Percentiles rank a stretch among this genome's conserved stretches.
Evolutionary conservation across 2,113 vertebrate genomes (phyloP).

Genomic region (Paramormyrops kingsleyae): DNA sequence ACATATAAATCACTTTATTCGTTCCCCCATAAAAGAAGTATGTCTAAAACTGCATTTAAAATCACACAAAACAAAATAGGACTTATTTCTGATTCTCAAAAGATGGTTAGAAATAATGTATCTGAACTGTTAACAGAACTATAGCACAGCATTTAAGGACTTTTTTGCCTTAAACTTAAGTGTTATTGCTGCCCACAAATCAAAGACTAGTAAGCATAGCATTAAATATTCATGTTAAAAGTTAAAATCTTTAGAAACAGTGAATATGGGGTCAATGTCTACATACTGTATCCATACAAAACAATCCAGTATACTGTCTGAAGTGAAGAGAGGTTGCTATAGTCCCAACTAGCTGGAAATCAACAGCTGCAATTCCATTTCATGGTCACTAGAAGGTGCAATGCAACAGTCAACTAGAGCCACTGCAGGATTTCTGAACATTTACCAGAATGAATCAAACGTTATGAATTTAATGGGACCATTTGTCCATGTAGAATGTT

Average conservation of each 20-base stretch:
- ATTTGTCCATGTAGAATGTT: not conserved
- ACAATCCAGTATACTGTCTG: not conserved
- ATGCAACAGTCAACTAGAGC: not conserved
- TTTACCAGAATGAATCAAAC: not conserved
- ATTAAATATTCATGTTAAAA: not conserved
- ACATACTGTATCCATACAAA: not conserved
- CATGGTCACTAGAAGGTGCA: not conserved
- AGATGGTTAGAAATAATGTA: not conserved
- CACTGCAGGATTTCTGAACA: not conserved
- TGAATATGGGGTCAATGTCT: not conserved
- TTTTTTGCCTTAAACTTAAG: not conserved
- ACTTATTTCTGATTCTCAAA: not conserved
- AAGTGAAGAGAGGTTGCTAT: not conserved
- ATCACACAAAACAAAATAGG: not conserved
- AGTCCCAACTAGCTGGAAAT: not conserved
- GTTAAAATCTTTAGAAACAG: not conserved
- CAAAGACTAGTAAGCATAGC: not conserved
- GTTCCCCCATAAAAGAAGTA: not conserved
- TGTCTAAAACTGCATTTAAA: not conserved
- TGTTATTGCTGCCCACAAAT: not conserved
- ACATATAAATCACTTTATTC: constrained; percentile 30
- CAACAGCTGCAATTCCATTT: not conserved
- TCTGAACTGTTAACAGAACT: not conserved
- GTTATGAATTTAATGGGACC: not conserved
- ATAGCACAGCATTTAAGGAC: not conserved